Evolutionary conservation across 2,113 vertebrate genomes (phyloP), one percentile per base, ranked within the genome.

Genomic region (Colinus virginianus): DNA sequence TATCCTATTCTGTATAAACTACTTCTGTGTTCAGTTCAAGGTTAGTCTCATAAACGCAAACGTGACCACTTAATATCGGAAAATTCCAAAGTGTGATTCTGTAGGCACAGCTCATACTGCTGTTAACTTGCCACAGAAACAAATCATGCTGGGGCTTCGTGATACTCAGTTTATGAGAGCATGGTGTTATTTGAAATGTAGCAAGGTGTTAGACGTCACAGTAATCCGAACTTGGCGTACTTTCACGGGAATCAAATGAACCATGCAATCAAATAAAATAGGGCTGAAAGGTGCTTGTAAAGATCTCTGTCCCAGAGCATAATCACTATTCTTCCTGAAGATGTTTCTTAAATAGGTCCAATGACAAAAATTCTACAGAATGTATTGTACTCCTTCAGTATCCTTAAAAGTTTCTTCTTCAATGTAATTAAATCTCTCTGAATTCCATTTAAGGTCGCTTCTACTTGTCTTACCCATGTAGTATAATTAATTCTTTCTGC

Each of bases 171-270:
- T 95, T 96, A 95, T 63, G 90, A 93, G 91, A 93, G 84, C 67
- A 55, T 79, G 75, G 91, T 96, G 94, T 96, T 95, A 85, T 83
- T 95, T 95, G 94, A 96, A 91, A 90, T 87, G 75, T 74, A 82
- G 91, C 68, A 85, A 93, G 94, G 91, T 96, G 91, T 90, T 93
- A 90, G 90, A 72, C 78, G 91, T 93, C 66, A 63, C 69, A 90
- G 87, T 96, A 94, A 96, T 94, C 90, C 0, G 0, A 91, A 85
- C 71, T 91, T 95, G 94, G 96, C 90, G 53, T 70, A 55, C 49
- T 77, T 94, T 92, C 82, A 83, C 34, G 82, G 84, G 67, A 70
- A 21, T 51, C 20, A 34, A 48, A 48, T 28, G 46, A 95, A 53
- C 63, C 68, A 74, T 45, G 34, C 55, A 66, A 13, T 61, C 62